Conservation (phyloP, 2,797 vertebrate genomes). For the Bucorvus abyssinicus region DNA sequence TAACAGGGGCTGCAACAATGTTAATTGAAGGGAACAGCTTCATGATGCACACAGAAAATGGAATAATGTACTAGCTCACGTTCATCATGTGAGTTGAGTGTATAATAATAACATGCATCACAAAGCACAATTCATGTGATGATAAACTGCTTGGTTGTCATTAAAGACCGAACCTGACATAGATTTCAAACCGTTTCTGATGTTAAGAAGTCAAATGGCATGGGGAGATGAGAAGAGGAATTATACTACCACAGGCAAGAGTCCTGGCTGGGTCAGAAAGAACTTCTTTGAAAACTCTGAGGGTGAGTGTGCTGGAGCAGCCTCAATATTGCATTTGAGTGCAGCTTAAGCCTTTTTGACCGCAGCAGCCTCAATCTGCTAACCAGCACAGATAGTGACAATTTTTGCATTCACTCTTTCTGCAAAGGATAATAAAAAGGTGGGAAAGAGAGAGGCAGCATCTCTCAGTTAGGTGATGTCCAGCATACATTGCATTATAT, state of each 20-base stretch:
- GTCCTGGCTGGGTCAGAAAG: background rate
- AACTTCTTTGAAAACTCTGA: background rate
- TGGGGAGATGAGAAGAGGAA: background rate
- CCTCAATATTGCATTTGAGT: background rate
- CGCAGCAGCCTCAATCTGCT: background rate
- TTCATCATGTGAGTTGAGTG: conserved; percentile 33
- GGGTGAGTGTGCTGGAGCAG: background rate
- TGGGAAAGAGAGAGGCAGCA: background rate
- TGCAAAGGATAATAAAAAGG: background rate
- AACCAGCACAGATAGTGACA: background rate
- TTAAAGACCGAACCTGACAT: background rate
- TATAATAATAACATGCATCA: background rate
- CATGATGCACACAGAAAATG: conserved; percentile 12
- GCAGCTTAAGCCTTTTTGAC: background rate
- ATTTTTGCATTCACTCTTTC: background rate
- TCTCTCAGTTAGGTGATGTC: background rate
- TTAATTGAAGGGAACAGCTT: conserved; percentile 32
- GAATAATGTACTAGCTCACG: conserved; percentile 23
- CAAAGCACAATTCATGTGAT: background rate
- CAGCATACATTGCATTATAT: background rate
- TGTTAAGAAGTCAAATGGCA: background rate
- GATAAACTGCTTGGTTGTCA: background rate
- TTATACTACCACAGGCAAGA: background rate
- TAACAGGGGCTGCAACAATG: conserved; percentile 37
- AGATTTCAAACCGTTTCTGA: background rate